Evolutionary conservation across 2,888 invertebrate genomes (phyloP), one percentile per base, ranked within the genome.

Genomic region (Phorcus lineatus): DNA sequence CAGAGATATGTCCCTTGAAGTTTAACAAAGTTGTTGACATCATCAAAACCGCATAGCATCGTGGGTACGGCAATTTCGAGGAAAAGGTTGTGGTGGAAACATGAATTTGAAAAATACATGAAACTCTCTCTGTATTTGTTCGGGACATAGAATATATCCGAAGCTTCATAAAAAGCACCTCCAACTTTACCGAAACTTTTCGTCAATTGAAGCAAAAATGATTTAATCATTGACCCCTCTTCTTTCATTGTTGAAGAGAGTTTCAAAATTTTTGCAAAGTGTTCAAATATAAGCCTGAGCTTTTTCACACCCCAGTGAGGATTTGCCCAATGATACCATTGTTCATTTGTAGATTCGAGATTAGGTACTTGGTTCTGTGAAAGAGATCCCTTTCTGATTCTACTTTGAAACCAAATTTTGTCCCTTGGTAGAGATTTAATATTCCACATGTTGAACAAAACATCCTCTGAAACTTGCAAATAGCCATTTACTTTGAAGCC

Each of bases 41-140:
- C 22, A 79, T 55, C 79, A 16, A 79, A 74, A 11, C 79, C 79
- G 24, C 57, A 52, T n/a, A 79, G 19, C 52, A 79, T 74, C 1
- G 79, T 79, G 13, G 79, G 79, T 40, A 79, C 57, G 6, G 74
- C 79, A 47, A 79, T 79, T 40, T 79, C 79, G 53, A 74, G 67
- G 24, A 74, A 74, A 22, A 79, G 55, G 1, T 79, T 53, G 13
- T 70, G 19, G 1, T 54, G 19, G 31, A 31, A n/a, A 19, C 55
- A 79, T n/a, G 36, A 19, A 28, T 17, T 24, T 31, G 76, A 54
- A 31, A 54, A 76, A 28, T 28, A 76, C 9, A 16, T 55, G 19
- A 31, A 76, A 9, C 17, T 17, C 2, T 74, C 22, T 24, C 28
- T 55, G 22, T 52, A 55, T 54, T 57, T 54, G 6, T 53, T 2